Percentiles rank a stretch among this genome's conserved stretches.
Conservation (phyloP, 2,888 invertebrate species). For the Drosophila percnosoma region DNA sequence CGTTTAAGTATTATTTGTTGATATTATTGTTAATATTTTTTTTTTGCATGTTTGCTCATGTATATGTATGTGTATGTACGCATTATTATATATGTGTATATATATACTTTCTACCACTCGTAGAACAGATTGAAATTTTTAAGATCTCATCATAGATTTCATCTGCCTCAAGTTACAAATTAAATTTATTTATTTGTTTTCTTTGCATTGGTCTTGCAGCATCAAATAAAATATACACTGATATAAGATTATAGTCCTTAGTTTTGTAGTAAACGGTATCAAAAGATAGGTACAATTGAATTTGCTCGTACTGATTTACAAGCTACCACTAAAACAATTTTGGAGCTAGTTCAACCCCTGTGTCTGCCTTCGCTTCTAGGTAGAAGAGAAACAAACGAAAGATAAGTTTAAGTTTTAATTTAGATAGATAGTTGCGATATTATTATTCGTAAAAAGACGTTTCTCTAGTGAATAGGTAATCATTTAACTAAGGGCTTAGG, state of each 20-base stretch:
- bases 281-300: slow-evolving; percentile 82
- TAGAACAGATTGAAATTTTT: slow-evolving; percentile 57
- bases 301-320: slow-evolving; percentile 54
- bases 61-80: slow-evolving; percentile 39
- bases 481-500: slow-evolving; percentile 57
- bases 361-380: slow-evolving; percentile 25
- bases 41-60: slow-evolving; percentile 52
- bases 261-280: slow-evolving; percentile 82
- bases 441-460: slow-evolving; percentile 10
- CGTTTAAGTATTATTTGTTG: slow-evolving; percentile 56
- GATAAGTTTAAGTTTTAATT: slow-evolving; percentile 11
- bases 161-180: slow-evolving; percentile 31
- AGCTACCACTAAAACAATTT: slow-evolving; percentile 71
- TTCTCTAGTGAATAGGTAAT: slow-evolving; percentile 15
- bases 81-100: slow-evolving; percentile 41
- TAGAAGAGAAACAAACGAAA: slow-evolving; percentile 22
- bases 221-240: slow-evolving; percentile 53
- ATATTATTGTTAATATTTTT: slow-evolving; percentile 39
- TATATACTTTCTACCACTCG: slow-evolving; percentile 39
- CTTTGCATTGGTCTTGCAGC: slow-evolving; percentile 67
- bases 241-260: slow-evolving; percentile 80
- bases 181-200: slow-evolving; percentile 24
- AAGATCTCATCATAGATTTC: slow-evolving; percentile 45
- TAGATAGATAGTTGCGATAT: slow-evolving; percentile 2
- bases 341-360: slow-evolving; percentile 25